Evolutionary conservation across 23 tunicate genomes (phyloP), one percentile per base, ranked within the genome.

Genomic region (Ciona savignyi): DNA sequence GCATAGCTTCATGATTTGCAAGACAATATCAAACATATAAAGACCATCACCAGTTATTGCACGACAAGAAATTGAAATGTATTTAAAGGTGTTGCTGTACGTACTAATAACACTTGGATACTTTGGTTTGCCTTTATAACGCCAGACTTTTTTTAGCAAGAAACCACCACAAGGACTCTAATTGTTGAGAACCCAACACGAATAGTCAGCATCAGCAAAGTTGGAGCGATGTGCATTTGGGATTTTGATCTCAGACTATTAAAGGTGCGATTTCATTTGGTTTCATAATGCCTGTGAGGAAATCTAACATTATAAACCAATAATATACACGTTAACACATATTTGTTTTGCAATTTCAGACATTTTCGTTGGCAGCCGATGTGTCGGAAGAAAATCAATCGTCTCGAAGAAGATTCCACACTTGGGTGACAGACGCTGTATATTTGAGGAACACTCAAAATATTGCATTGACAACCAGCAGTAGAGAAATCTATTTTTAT

Each of bases 401-500:
- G 33, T 56, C 86, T 23, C 74, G 83, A 64, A 51, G 85, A 24
- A 71, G 97, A 1, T 91, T 89, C 60, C 97, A 91, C 74, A 91
- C 97, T 20, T 91, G 97, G 97, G 90, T 91, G 11, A 91, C 97
- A 0, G 97, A 91, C 65, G 85, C 65, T 24, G 86, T 91, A 19
- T 91, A 91, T 69, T 84, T 91, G 97, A 76, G 86, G 63, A 91
- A 91, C 76, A 78, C 90, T 1, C 97, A 91, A 67, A 91, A 91
- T 34, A 34, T 91, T 66, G 91, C 86, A 2, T 80, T 91, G 22
- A 80, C 91, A 2, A 84, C 97, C 21, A 91, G 93, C 70, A 91
- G 85, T 72, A 65, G 97, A 31, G 91, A 91, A 51, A 91, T 91
- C 9, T 91, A 91, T 68, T 91, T 91, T 64, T 91, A 91, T 73